Conservation (phyloP, 2,797 vertebrate genomes). For the Bryconaethiops microstoma region DNA sequence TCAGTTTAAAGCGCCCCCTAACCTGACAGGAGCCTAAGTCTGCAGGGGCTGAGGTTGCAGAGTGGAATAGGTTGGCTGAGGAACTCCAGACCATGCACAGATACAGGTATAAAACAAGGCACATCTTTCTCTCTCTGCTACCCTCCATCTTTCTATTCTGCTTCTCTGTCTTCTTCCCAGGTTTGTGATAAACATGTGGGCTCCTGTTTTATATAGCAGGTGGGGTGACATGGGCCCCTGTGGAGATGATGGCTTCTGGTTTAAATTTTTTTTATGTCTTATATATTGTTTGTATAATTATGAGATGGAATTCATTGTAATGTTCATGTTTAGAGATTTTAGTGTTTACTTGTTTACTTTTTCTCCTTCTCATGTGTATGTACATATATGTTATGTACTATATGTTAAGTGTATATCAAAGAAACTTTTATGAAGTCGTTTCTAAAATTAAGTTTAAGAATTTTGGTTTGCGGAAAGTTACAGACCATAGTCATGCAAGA, state of each 20-base stretch:
- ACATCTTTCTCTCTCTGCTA: conserved; percentile 54
- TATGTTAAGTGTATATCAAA: too few relatives aligned
- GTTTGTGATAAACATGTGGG: conserved; percentile 1
- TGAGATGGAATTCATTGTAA: neutral
- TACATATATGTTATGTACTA: too few relatives aligned
- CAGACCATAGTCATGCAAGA: too few relatives aligned
- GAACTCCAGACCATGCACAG: conserved; percentile 44
- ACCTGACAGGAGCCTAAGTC: conserved; percentile 39
- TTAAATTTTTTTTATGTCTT: neutral
- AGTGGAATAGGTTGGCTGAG: conserved; percentile 8
- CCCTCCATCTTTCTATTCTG: neutral
- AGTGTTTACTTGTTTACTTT: neutral
- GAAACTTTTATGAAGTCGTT: too few relatives aligned
- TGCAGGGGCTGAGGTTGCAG: conserved; percentile 23
- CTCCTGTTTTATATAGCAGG: conserved; percentile 39
- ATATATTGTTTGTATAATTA: neutral
- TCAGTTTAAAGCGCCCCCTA: conserved; percentile 53
- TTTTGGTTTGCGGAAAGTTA: too few relatives aligned
- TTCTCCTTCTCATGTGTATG: neutral
- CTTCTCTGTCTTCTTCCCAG: neutral
- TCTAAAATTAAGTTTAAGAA: too few relatives aligned
- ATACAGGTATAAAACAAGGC: conserved; percentile 25
- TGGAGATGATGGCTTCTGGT: conserved; percentile 6
- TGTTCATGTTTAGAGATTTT: neutral
- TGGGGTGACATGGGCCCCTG: conserved; percentile 18